Percentiles rank a stretch among this genome's conserved stretches.
phyloP scores from a whole-genome alignment of 2,113 vertebrate species.

The Macrotus californicus region DNA sequence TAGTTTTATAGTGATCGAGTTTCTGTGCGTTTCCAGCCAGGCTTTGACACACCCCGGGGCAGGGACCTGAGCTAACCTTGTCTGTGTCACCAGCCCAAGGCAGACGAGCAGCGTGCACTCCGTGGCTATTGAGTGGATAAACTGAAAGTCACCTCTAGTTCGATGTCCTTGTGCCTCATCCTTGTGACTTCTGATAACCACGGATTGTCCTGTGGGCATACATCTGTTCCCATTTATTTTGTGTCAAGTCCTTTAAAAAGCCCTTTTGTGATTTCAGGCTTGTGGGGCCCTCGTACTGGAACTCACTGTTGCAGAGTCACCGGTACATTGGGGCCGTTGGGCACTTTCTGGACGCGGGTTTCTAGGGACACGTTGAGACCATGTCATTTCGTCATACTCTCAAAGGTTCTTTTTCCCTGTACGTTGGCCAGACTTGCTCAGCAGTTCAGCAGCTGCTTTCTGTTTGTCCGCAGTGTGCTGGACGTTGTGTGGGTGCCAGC shows the following conservation, averaged over 20 bases:
- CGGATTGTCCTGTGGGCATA: no score
- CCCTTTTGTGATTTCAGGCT: neutral
- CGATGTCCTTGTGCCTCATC: neutral
- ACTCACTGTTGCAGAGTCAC: neutral
- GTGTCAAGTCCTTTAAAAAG: neutral
- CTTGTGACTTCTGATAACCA: rapidly evolving
- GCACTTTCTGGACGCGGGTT: neutral
- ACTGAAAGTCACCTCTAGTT: neutral
- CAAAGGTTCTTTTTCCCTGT: neutral
- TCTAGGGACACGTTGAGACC: neutral
- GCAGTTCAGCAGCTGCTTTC: neutral
- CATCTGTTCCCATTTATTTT: neutral
- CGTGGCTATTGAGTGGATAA: rapidly evolving
- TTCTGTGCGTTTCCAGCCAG: neutral
- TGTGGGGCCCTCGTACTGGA: neutral
- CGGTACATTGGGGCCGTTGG: neutral
- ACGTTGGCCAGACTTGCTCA: neutral
- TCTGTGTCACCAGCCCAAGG: neutral
- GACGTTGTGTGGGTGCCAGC: neutral
- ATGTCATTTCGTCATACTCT: neutral
- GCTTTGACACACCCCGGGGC: neutral
- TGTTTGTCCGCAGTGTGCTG: neutral
- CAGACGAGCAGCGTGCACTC: rapidly evolving
- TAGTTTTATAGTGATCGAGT: neutral
- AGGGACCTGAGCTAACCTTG: neutral